Base-by-base conservation (phyloP, 2,113 vertebrate species). In the Anas platyrhynchos region DNA sequence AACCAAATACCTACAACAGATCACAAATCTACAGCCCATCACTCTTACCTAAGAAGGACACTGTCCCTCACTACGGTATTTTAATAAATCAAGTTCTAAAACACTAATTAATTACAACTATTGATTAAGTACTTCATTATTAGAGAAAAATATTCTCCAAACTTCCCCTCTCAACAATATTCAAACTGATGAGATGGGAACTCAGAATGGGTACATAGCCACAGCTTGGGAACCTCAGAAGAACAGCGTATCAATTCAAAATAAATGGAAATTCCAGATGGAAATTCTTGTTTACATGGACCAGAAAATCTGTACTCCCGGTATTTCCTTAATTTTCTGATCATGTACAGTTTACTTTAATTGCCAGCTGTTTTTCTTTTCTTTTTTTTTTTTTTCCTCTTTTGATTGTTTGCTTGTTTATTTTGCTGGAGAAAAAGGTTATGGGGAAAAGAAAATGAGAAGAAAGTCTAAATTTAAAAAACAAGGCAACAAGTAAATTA, bases 391-490 rank as follows among this genome's bases (percentile, higher is more conserved):
- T 46, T 46, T 44, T 15, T 16, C 16, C 17, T 67, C 13, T 5
- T 78, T 68, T 50, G 13, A 17, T 77, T 44, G 9, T 25, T 52
- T 52, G 11, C 34, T 66, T 43, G 5, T 38, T 44, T 23, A 76
- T n/a, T 67, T 73, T 27, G 5, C 16, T 38, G 14, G 75, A 66
- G n/a, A 69, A 58, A 68, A 21, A 38, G 1, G 1, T 16, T 65
- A 11, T 2, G 7, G 25, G 5, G 31, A 5, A 15, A 17, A 4
- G 4, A 15, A 56, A 16, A 7, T 5, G 12, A 2, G 3, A 4
- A 15, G 9, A 8, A 29, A 26, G 27, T 48, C 46, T 36, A 29
- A 26, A 50, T 36, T 36, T 25, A 36, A 21, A 67, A 65, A n/a
- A 23, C 16, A 38, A 63, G 15, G 20, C 32, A 46, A 21, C 9